Conservation (phyloP, 2,888 invertebrate genomes). For the Tinea trinotella region DNA sequence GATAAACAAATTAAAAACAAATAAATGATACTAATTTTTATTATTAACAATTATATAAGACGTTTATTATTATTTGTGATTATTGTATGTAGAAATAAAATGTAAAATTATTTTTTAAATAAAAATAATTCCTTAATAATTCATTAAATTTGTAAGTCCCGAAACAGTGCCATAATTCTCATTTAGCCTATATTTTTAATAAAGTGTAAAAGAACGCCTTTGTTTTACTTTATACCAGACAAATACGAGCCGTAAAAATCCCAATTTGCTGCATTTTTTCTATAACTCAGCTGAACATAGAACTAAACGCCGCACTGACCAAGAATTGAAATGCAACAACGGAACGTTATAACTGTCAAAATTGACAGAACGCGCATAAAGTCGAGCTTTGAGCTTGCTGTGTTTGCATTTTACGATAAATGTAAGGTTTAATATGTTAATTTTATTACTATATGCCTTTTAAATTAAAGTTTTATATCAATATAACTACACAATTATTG, state of each 20-base stretch:
- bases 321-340: background rate
- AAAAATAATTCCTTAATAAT: background rate
- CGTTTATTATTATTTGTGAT: background rate
- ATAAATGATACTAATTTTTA: background rate
- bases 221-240: too few relatives aligned
- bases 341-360: background rate
- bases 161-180: background rate
- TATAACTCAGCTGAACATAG: too few relatives aligned
- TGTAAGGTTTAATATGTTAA: background rate
- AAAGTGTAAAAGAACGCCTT: too few relatives aligned
- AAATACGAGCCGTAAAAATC: too few relatives aligned
- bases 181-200: too few relatives aligned
- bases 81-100: background rate
- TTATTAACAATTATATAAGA: background rate
- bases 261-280: too few relatives aligned
- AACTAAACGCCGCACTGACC: too few relatives aligned
- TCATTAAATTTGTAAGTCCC: background rate
- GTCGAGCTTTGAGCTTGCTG: conserved; percentile 5
- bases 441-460: background rate
- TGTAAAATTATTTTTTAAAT: background rate
- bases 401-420: background rate
- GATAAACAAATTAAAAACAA: background rate
- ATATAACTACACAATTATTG: background rate
- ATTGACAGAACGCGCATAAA: background rate
- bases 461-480: background rate